These are phyloP conservation scores for Crocodylus rhombifer DNA, from an alignment of 2,797 vertebrate species.

Conservation along the genomic window DNA sequence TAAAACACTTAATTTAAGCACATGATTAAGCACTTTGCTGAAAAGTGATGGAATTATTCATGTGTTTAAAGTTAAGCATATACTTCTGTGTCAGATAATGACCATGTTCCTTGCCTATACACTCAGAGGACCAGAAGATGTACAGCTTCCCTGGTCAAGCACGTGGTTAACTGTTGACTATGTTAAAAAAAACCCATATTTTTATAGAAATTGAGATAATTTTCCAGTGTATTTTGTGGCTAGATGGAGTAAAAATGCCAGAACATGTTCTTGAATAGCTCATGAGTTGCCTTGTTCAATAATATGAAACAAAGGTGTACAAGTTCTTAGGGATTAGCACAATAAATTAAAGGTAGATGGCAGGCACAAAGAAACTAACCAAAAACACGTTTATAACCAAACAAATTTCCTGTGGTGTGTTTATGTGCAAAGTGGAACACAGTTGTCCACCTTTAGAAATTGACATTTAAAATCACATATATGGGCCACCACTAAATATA, in stretches of 20 bases:
- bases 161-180: background rate
- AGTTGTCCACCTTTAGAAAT: background rate
- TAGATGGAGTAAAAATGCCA: background rate
- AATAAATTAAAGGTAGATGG: background rate
- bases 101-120: background rate
- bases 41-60: background rate
- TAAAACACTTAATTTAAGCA: conserved; percentile 32
- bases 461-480: background rate
- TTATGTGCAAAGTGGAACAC: background rate
- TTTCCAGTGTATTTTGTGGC: background rate
- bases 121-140: background rate
- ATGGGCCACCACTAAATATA: background rate
- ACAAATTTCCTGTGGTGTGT: background rate
- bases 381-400: background rate
- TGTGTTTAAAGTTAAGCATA: background rate
- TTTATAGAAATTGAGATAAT: background rate
- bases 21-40: background rate
- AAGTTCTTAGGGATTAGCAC: background rate
- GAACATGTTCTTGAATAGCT: background rate
- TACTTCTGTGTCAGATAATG: background rate
- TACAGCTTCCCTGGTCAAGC: background rate
- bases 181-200: background rate
- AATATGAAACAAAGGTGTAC: background rate
- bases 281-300: background rate
- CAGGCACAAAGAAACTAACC: background rate